Evolutionary conservation across 2,888 invertebrate species (phyloP), one percentile per base, ranked within the genome.

Genomic region (Zhuqinia jingwanae): DNA sequence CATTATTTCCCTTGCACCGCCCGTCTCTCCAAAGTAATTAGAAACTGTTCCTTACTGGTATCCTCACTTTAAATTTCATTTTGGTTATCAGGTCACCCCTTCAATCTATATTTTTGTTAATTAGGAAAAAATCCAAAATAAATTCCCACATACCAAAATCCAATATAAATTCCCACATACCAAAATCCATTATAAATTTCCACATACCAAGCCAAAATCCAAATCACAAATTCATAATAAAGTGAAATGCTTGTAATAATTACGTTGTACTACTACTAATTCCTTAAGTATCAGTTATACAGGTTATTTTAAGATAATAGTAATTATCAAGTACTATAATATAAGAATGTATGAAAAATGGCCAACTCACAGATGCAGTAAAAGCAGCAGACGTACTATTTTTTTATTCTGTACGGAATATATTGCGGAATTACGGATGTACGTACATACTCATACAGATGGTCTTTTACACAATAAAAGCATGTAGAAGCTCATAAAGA

Each of bases 281-380:
- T 63, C 2, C 56, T 25, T 2, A 22, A 58, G 11, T 25, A 25
- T 25, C 2, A 58, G 36, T n/a, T n/a, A n/a, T n/a, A n/a, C 36
- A 36, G 8, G 8, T 36, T 6, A 36, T 36, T 36, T 36, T 36
- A 36, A 36, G 8, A 36, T n/a, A n/a, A n/a, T n/a, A n/a, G n/a
- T n/a, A n/a, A n/a, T n/a, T n/a, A n/a, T n/a, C n/a, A n/a, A n/a
- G n/a, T n/a, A n/a, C n/a, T n/a, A n/a, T 63, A 30, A 27, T 0
- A 45, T n/a, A 45, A 11, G 50, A 75, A 56, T 50, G 53, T 22
- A 70, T 68, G 53, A 65, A 77, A 84, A 84, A 84, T 84, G 77
- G 84, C 84, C 84, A 84, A 84, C 84, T 84, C 84, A 84, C 68
- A 68, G 77, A 68, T 63, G 27, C 27, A 45, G 47, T 47, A 25